These are phyloP conservation scores for Calliphora vicina DNA, from an alignment of 1,140 invertebrate genomes.

Conservation along the genomic window DNA sequence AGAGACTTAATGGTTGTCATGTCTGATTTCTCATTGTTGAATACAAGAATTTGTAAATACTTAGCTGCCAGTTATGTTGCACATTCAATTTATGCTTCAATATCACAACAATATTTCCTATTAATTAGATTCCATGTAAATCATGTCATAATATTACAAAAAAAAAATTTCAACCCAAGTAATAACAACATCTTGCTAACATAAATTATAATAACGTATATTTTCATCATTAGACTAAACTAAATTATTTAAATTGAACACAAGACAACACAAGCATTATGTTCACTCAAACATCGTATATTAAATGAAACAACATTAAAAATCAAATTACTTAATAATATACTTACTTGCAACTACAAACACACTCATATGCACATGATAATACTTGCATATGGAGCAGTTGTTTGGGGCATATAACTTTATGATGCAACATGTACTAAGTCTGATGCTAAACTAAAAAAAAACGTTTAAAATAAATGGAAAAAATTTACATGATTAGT, in stretches of 20 bases:
- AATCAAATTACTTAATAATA: conserved; percentile 2
- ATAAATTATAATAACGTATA: neutral
- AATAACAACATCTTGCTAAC: conserved; percentile 1
- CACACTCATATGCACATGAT: neutral
- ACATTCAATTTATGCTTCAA: neutral
- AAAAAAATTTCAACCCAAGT: neutral
- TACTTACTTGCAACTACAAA: neutral
- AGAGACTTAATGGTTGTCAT: too few relatives aligned
- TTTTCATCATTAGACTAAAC: conserved; percentile 1
- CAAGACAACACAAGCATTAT: neutral
- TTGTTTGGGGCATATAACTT: neutral
- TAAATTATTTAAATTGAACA: neutral
- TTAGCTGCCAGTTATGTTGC: too few relatives aligned
- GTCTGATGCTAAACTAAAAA: neutral
- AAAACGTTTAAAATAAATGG: neutral
- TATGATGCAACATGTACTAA: neutral
- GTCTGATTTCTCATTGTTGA: too few relatives aligned
- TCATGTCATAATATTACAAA: neutral
- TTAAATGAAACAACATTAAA: neutral
- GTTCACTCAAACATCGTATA: neutral
- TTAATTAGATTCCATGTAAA: neutral
- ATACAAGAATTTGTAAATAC: too few relatives aligned
- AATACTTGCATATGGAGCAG: neutral
- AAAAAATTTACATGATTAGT: conserved; percentile 2
- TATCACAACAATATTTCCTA: neutral